Evolutionary conservation across 2,888 invertebrate genomes (phyloP).

Genomic region (Hirudinaria manillensis): DNA sequence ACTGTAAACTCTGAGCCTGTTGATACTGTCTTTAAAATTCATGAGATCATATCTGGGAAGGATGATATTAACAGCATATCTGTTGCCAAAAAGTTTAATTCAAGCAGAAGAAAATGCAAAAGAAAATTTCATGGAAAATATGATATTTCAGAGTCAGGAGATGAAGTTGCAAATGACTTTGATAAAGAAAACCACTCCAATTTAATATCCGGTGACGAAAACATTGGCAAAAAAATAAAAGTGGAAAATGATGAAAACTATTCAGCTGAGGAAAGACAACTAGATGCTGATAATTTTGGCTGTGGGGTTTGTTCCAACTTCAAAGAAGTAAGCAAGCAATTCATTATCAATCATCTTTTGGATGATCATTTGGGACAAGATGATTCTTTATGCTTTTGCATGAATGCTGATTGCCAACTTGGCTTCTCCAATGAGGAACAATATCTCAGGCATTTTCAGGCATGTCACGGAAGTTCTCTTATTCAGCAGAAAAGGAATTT

Average conservation of each 20-base stretch:
- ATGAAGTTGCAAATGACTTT: slow-evolving; percentile 6
- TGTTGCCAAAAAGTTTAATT: too few relatives aligned
- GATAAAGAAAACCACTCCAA: slow-evolving; percentile 10
- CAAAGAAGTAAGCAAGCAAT: slow-evolving; percentile 1
- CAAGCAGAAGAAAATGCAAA: too few relatives aligned
- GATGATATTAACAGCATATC: neutral
- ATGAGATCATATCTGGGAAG: slow-evolving; percentile 23
- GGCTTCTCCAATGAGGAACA: slow-evolving; percentile 11
- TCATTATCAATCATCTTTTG: slow-evolving; percentile 3
- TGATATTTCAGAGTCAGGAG: neutral
- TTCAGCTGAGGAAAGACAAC: neutral
- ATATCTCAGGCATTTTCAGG: slow-evolving; percentile 16
- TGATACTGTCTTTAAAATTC: slow-evolving; percentile 31
- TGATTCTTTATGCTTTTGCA: slow-evolving; percentile 17
- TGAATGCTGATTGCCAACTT: neutral
- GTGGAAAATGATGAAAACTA: neutral
- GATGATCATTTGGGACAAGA: slow-evolving; percentile 18
- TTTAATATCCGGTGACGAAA: neutral
- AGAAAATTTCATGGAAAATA: too few relatives aligned
- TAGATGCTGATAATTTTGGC: neutral
- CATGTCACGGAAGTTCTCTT: slow-evolving; percentile 8
- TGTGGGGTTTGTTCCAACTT: slow-evolving; percentile 14
- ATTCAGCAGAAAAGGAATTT: neutral
- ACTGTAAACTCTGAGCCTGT: slow-evolving; percentile 15
- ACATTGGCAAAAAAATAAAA: slow-evolving; percentile 4